Percentiles rank a stretch among this genome's conserved stretches.
Conservation (phyloP, 2,113 vertebrate genomes). For the Tupaia chinensis region DNA sequence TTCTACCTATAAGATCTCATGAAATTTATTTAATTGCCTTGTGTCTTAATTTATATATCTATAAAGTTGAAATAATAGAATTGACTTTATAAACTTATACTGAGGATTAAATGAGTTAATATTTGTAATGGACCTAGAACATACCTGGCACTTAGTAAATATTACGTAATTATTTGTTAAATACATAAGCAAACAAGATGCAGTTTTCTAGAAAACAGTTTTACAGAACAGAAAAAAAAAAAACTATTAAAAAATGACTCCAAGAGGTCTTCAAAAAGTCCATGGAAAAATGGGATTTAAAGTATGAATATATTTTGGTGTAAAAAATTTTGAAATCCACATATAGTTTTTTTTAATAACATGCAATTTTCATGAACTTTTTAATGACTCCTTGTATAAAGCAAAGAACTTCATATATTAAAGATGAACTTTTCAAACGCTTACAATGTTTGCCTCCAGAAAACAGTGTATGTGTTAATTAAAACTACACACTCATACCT, state of each 20-base stretch:
- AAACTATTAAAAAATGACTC: background rate
- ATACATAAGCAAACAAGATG: background rate
- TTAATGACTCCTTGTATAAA: background rate
- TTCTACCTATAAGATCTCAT: background rate
- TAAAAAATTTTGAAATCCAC: no score
- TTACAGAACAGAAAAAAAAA: background rate
- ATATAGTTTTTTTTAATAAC: no score
- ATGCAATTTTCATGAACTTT: no score
- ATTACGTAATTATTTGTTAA: background rate
- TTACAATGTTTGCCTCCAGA: background rate
- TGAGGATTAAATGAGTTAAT: background rate
- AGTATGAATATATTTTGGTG: no score
- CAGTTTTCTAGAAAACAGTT: background rate
- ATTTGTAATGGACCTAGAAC: background rate
- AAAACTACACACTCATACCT: no score
- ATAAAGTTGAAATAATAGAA: background rate
- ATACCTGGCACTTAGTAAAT: background rate
- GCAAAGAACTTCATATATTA: background rate
- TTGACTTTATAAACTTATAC: background rate
- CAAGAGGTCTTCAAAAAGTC: no score
- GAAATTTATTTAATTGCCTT: background rate
- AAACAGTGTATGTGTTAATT: background rate
- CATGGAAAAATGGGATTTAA: no score
- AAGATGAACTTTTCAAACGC: background rate
- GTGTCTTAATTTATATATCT: background rate